Conservation (phyloP, 2,797 vertebrate species). For the Lacerta agilis region DNA sequence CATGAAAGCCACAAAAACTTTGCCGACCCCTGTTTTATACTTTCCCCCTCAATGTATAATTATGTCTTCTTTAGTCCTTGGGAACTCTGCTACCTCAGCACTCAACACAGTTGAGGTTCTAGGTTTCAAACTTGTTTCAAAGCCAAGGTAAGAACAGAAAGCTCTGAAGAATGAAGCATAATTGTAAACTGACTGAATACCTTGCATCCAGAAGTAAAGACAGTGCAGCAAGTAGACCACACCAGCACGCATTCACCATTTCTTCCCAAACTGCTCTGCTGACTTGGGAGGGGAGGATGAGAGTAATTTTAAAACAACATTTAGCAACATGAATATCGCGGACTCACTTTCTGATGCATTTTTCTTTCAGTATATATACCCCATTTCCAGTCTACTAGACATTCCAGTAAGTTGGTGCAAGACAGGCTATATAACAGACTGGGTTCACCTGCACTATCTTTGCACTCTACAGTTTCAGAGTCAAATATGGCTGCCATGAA, state of each 20-base stretch:
- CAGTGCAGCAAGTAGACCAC: slow-evolving; percentile 94
- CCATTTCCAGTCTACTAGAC: background rate
- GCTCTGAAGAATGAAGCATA: slow-evolving; percentile 22
- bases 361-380: background rate
- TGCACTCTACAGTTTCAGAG: background rate
- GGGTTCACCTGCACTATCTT: background rate
- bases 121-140: background rate
- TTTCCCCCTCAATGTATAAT: too few species aligned
- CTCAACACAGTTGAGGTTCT: background rate
- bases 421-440: background rate
- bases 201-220: slow-evolving; percentile 97
- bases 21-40: too few species aligned
- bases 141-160: background rate
- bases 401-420: background rate
- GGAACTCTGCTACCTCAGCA: fast-evolving
- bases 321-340: background rate
- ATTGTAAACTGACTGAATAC: slow-evolving; percentile 77
- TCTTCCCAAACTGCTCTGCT: slow-evolving; percentile 95
- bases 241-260: slow-evolving; percentile 98
- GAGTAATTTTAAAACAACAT: slow-evolving; percentile 30
- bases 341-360: background rate
- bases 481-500: background rate
- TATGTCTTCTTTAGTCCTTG: background rate
- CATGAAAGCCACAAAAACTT: too few species aligned
- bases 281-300: slow-evolving; percentile 78